Evolutionary conservation across 1,140 invertebrate genomes (phyloP).

Genomic region (Cotesia chilonis): DNA sequence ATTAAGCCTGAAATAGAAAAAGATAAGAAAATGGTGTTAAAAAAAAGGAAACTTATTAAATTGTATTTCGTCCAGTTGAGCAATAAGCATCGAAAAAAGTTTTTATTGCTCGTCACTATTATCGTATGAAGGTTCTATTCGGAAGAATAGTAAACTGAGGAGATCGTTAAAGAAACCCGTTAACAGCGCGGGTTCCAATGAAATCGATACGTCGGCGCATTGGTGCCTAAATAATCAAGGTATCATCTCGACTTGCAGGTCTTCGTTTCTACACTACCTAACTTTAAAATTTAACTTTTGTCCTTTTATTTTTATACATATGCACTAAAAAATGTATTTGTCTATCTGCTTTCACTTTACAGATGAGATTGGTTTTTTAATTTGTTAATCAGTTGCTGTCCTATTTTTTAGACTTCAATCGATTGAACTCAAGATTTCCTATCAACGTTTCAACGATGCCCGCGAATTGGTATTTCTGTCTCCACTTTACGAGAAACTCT

Average conservation of each 20-base stretch:
- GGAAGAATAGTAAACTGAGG: conserved; percentile 6
- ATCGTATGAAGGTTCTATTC: neutral
- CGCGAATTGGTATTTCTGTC: conserved; percentile 9
- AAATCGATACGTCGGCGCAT: conserved; percentile 61
- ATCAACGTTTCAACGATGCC: neutral
- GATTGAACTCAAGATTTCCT: conserved; percentile 11
- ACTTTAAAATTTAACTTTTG: conserved; percentile 42
- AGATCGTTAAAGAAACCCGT: conserved; percentile 62
- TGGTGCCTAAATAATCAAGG: conserved; percentile 63
- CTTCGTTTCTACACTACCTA: conserved; percentile 51
- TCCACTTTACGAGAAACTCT: neutral
- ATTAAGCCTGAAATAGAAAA: conserved; percentile 67
- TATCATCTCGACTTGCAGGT: conserved; percentile 66
- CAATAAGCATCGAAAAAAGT: conserved; percentile 12
- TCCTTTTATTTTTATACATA: conserved; percentile 41
- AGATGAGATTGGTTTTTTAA: neutral
- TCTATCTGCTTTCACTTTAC: neutral
- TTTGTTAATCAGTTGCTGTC: neutral
- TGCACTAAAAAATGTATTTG: conserved; percentile 1
- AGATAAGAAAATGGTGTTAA: conserved; percentile 20
- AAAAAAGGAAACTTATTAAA: neutral
- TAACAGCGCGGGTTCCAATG: conserved; percentile 61
- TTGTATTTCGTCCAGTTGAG: neutral
- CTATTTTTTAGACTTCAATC: neutral
- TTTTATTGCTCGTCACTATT: conserved; percentile 28